Percentiles rank a stretch among this genome's conserved stretches.
These are phyloP conservation scores for Orthonychiurus folsomi DNA, from an alignment of 2,888 invertebrate species.

Conservation along the genomic window DNA sequence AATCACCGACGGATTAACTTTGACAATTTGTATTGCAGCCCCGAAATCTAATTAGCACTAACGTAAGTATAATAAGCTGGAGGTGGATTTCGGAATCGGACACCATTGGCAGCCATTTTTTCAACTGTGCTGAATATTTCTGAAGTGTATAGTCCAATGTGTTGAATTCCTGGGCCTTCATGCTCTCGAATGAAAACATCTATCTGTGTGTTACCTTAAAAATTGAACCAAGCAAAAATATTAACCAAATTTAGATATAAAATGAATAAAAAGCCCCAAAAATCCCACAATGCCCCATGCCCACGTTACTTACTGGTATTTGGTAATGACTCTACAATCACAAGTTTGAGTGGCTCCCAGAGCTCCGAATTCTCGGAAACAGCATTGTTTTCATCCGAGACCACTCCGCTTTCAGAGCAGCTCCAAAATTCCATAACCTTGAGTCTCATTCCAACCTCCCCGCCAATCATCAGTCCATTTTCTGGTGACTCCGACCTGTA, in stretches of 20 bases:
- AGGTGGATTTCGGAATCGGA: constrained; percentile 45
- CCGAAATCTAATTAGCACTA: constrained; percentile 12
- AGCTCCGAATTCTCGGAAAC: constrained; percentile 14
- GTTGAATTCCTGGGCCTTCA: constrained; percentile 47
- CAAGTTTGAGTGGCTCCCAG: constrained; percentile 43
- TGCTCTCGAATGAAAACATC: constrained; percentile 45
- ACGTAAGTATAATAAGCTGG: constrained; percentile 46
- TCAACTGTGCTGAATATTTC: constrained; percentile 44
- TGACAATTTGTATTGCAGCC: neutral
- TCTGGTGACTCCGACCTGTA: constrained; percentile 43
- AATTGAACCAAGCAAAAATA: neutral
- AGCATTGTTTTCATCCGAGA: constrained; percentile 18
- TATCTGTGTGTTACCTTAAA: constrained; percentile 45
- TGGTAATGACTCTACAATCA: constrained; percentile 46
- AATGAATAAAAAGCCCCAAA: neutral
- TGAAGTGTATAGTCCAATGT: constrained; percentile 45
- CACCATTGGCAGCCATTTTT: constrained; percentile 41
- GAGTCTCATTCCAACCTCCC: constrained; percentile 45
- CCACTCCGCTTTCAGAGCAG: constrained; percentile 44
- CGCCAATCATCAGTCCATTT: constrained; percentile 45
- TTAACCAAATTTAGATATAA: neutral
- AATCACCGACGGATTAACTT: too few relatives aligned
- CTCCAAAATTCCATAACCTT: constrained; percentile 47
- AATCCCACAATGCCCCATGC: too few relatives aligned
- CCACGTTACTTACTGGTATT: constrained; percentile 40